These are phyloP conservation scores for Macaria liturata DNA, from an alignment of 2,888 invertebrate species.

Conservation along the genomic window DNA sequence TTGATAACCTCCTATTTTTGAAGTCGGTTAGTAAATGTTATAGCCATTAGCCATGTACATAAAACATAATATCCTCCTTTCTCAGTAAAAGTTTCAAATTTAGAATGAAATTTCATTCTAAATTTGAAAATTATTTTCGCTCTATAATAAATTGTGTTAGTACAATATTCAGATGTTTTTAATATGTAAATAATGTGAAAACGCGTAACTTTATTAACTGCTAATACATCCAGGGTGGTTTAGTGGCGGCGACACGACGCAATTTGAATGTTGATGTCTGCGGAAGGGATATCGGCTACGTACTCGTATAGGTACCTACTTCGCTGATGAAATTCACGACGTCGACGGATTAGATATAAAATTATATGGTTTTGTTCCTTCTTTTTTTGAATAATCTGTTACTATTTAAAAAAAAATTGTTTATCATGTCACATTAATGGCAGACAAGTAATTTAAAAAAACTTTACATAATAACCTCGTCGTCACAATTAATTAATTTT, in stretches of 20 bases:
- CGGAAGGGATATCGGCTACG: constrained; percentile 66
- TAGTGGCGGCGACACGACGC: constrained; percentile 66
- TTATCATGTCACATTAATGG: not conserved
- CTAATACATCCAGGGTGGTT: constrained; percentile 22
- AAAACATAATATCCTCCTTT: no score
- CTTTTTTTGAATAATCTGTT: not conserved
- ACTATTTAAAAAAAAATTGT: not conserved
- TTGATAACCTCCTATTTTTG: no score
- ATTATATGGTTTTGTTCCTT: constrained; percentile 8
- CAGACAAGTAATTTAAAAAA: not conserved
- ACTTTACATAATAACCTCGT: not conserved
- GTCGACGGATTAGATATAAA: constrained; percentile 37
- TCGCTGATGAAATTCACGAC: constrained; percentile 61
- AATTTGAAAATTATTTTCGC: no score
- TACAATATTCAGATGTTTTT: no score
- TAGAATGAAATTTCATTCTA: no score
- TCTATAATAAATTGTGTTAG: no score
- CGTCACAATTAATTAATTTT: no score
- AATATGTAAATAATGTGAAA: not conserved
- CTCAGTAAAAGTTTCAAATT: no score
- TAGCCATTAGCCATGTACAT: no score
- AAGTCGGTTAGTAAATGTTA: no score
- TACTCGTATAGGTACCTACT: constrained; percentile 58
- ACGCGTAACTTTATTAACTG: constrained; percentile 3
- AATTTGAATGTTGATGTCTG: constrained; percentile 79